A percentile compares a stretch with the other conserved stretches of the same genome.
phyloP scores from a whole-genome alignment of 2,888 invertebrate genomes.

The Sphecodes monilicornis region DNA sequence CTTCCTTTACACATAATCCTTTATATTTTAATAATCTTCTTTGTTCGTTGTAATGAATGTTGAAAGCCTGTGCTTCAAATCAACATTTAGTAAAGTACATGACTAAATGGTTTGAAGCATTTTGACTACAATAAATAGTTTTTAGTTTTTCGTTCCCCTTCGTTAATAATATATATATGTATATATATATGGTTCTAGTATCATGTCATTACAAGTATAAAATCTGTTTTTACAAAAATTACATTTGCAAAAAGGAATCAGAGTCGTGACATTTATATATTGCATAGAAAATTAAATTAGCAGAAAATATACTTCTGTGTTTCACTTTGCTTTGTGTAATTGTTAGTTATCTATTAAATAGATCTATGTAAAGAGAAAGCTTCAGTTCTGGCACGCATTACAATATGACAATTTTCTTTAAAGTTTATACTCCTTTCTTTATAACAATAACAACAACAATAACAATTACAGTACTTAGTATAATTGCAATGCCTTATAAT shows the following conservation, averaged over 20 bases:
- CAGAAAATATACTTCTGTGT: conserved; percentile 55
- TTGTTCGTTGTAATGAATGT: conserved; percentile 39
- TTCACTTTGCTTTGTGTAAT: conserved; percentile 44
- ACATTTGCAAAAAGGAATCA: conserved; percentile 46
- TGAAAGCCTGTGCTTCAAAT: conserved; percentile 18
- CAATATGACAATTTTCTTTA: conserved; percentile 52
- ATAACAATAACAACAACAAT: conserved; percentile 75
- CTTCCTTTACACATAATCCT: conserved; percentile 22
- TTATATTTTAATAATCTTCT: conserved; percentile 35
- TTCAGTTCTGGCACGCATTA: conserved; percentile 52
- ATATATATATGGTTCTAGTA: conserved; percentile 16
- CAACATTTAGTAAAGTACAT: conserved; percentile 13
- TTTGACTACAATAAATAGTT: conserved; percentile 12
- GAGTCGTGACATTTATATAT: conserved; percentile 37
- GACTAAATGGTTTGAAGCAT: conserved; percentile 23
- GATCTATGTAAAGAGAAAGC: conserved; percentile 55
- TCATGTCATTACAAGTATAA: not conserved
- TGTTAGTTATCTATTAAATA: conserved; percentile 52
- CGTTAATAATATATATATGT: not conserved
- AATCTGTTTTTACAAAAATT: conserved; percentile 28
- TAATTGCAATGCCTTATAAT: conserved; percentile 60
- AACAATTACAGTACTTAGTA: conserved; percentile 73
- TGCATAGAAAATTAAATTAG: conserved; percentile 58
- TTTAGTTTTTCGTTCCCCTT: not conserved
- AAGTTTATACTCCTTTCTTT: conserved; percentile 62